Evolutionary conservation across 2,113 vertebrate species (phyloP), one percentile per base, ranked within the genome.

Genomic region (Toxostoma redivivum): DNA sequence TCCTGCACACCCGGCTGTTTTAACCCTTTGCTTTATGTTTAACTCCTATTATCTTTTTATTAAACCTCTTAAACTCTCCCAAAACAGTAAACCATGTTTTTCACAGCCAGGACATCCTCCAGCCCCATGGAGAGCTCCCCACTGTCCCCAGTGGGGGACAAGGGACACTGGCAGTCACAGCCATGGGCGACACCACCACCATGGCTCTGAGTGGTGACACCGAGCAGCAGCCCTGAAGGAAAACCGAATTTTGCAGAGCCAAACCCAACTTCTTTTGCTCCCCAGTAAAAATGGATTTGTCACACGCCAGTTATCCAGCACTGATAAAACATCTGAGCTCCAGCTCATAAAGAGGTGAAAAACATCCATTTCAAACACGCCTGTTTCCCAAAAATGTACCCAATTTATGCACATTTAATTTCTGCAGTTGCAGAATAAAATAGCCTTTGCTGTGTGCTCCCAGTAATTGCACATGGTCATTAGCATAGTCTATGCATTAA

Each of bases 151-250:
- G 14, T 2, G 3, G 28, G 65, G 35, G 38, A 22, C 19, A 11
- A 42, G 40, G 50, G 50, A 51, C 50, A 51, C 19, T 40, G 15
- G 7, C n/a, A 5, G 5, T 12, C 9, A 11, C 23, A 25, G 12
- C 31, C 7, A 2, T 3, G 33, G 60, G 11, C 31, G 64, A 57
- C 35, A 88, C 37, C 15, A 42, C 78, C 25, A 23, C 13, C 12
- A 1, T 0, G 1, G 22, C 28, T 27, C 70, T n/a, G 11, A 53
- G 17, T 7, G 33, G 15, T 8, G 53, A 38, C 2, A 0, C 1
- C 31, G 6, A 48, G 9, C 33, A 40, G 37, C 53, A 86, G 35
- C 66, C n/a, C 25, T 12, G 54, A 54, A 67, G 57, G 31, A 37
- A 42, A 78, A 60, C 7, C 5, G 11, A 40, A 27, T 53, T 87